These are phyloP conservation scores for Oscheius sp. DNA, from an alignment of 2,888 invertebrate species.

Conservation along the genomic window DNA sequence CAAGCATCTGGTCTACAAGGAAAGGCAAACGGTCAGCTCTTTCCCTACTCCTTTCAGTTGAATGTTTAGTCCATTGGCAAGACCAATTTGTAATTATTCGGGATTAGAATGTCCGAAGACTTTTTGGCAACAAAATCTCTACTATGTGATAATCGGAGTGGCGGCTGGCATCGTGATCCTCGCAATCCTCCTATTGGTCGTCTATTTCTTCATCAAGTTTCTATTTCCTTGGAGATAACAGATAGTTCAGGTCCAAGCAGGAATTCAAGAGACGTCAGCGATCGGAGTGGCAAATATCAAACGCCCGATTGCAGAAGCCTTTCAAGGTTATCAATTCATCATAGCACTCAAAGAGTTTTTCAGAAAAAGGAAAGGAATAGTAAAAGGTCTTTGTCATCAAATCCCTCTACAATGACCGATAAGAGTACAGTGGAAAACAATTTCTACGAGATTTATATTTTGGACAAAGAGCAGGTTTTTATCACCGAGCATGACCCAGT, in stretches of 20 bases:
- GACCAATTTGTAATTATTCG: slow-evolving; percentile 45
- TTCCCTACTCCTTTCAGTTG: not conserved
- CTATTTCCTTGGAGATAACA: not conserved
- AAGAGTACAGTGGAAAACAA: slow-evolving; percentile 17
- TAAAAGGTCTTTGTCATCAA: slow-evolving; percentile 47
- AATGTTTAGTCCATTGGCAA: slow-evolving; percentile 33
- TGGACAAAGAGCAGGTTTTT: slow-evolving; percentile 46
- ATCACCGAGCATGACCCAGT: slow-evolving; percentile 42
- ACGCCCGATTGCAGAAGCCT: slow-evolving; percentile 1
- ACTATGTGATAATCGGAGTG: slow-evolving; percentile 37
- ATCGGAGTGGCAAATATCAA: slow-evolving; percentile 14
- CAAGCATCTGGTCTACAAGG: slow-evolving; percentile 9
- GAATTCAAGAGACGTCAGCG: slow-evolving; percentile 10
- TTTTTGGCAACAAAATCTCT: slow-evolving; percentile 43
- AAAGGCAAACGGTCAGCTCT: not conserved
- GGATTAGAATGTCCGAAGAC: slow-evolving; percentile 41
- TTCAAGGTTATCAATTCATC: not conserved
- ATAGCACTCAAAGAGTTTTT: not conserved
- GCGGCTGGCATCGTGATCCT: slow-evolving; percentile 21
- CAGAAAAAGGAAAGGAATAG: slow-evolving; percentile 32
- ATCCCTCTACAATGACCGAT: slow-evolving; percentile 39
- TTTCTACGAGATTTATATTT: slow-evolving; percentile 34
- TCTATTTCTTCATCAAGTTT: slow-evolving; percentile 8
- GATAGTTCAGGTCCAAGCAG: not conserved
- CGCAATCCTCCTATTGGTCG: not conserved